phyloP scores from a whole-genome alignment of 2,797 vertebrate genomes.

The Microcaecilia unicolor region DNA sequence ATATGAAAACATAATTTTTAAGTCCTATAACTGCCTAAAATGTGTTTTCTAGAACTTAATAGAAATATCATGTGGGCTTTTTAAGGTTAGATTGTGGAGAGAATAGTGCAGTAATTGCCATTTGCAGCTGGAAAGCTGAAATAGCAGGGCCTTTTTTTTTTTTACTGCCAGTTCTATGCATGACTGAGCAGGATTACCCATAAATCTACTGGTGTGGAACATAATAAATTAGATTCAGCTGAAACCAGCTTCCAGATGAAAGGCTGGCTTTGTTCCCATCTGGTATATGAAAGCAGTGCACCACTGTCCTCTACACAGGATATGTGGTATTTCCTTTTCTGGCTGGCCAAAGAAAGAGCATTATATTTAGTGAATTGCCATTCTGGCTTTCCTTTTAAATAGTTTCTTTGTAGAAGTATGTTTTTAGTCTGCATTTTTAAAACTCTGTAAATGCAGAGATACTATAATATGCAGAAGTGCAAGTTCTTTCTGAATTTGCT shows the following conservation, averaged over 20 bases:
- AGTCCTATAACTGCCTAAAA: no score
- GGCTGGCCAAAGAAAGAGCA: no score
- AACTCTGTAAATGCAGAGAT: no score
- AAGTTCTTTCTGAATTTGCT: no score
- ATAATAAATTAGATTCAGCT: slow-evolving; percentile 26
- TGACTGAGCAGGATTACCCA: slow-evolving; percentile 27
- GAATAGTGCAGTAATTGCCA: slow-evolving; percentile 15
- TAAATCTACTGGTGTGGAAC: slow-evolving; percentile 26
- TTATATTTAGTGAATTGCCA: no score
- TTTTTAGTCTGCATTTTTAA: no score
- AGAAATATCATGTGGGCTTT: slow-evolving; percentile 7
- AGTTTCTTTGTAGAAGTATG: no score
- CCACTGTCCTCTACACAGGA: not conserved
- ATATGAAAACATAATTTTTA: no score
- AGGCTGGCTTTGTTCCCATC: slow-evolving; percentile 24
- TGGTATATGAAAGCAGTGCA: not conserved
- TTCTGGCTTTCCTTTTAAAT: no score
- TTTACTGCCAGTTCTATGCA: slow-evolving; percentile 13
- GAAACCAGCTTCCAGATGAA: slow-evolving; percentile 33
- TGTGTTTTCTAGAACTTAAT: slow-evolving; percentile 8
- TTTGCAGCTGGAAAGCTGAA: slow-evolving; percentile 26
- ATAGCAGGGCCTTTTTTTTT: slow-evolving; percentile 7
- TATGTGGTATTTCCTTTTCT: not conserved
- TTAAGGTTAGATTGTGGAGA: not conserved
- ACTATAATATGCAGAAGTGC: no score